Evolutionary conservation across 2,113 vertebrate species (phyloP), one percentile per base, ranked within the genome.

Genomic region (Scomber colias): DNA sequence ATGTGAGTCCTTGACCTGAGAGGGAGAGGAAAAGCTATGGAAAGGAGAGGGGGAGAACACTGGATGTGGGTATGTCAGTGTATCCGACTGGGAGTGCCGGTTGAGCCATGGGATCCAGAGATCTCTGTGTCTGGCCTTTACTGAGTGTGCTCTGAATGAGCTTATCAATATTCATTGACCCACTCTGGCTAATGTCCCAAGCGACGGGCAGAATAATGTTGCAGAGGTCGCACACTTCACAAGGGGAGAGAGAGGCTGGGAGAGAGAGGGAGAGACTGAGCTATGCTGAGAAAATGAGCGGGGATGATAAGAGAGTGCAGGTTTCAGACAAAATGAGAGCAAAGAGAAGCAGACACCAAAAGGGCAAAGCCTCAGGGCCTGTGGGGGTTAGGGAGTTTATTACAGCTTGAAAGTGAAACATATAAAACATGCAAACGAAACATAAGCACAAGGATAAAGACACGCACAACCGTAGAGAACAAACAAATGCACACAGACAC

Each of bases 111-210:
- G 88, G 86, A 89, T 67, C 60, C 75, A 49, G 71, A 79, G 74
- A 87, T 79, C 81, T 89, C 77, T 19, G 79, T 62, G 79, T 84
- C 82, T 91, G 88, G 90, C 90, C 89, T 92, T 92, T 92, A 92
- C 89, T 24, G 74, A 90, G 81, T 68, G 79, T 9, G 57, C 76
- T 85, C 66, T 12, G 84, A 93, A 90, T 63, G 74, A 90, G 82
- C 88, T 90, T 90, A 93, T 94, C 90, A 92, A 93, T 92, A 94
- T 93, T 92, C 91, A 94, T 91, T 83, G 75, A 92, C 84, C 87
- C 40, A 81, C 88, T 81, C 81, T 1, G 65, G 86, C 88, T 92
- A 83, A 85, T 78, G 89, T 93, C 93, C 87, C 91, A 27, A 30
- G 90, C 31, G 90, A 89, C 60, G 49, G 79, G 71, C 69, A 68